These are phyloP conservation scores for Apodemus speciosus DNA, from an alignment of 2,113 vertebrate species.

Conservation along the genomic window DNA sequence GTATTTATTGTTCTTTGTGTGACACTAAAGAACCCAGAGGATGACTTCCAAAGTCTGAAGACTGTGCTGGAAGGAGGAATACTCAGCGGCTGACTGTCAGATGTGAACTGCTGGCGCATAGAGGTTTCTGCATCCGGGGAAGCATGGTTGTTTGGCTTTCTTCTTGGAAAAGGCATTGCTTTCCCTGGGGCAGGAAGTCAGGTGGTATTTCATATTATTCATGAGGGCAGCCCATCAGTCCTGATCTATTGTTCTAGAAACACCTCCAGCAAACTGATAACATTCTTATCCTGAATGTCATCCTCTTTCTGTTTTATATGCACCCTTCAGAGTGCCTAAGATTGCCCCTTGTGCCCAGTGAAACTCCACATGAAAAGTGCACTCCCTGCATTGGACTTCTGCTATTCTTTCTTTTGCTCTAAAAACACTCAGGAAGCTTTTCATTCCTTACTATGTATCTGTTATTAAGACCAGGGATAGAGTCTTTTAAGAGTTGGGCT, in stretches of 20 bases:
- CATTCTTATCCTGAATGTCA: not conserved
- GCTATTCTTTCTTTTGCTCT: constrained; percentile 2
- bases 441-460: not conserved
- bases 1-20: not conserved
- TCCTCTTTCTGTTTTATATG: not conserved
- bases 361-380: not conserved
- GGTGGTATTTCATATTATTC: constrained; percentile 52
- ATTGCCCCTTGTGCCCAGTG: not conserved
- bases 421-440: not conserved
- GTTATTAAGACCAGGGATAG: not conserved
- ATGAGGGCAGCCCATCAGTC: not conserved
- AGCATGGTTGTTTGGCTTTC: not conserved
- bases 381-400: not conserved
- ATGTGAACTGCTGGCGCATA: not conserved
- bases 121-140: not conserved
- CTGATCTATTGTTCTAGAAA: constrained; percentile 46
- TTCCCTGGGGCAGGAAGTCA: not conserved
- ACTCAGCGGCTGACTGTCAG: not conserved
- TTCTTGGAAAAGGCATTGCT: constrained; percentile 10
- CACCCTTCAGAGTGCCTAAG: not conserved
- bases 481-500: not conserved
- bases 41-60: not conserved
- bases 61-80: not conserved
- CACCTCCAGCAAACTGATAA: not conserved
- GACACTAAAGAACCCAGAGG: not conserved